Evolutionary conservation across 2,888 invertebrate genomes (phyloP), one percentile per base, ranked within the genome.

Genomic region (Lordiphosa fenestrarum): DNA sequence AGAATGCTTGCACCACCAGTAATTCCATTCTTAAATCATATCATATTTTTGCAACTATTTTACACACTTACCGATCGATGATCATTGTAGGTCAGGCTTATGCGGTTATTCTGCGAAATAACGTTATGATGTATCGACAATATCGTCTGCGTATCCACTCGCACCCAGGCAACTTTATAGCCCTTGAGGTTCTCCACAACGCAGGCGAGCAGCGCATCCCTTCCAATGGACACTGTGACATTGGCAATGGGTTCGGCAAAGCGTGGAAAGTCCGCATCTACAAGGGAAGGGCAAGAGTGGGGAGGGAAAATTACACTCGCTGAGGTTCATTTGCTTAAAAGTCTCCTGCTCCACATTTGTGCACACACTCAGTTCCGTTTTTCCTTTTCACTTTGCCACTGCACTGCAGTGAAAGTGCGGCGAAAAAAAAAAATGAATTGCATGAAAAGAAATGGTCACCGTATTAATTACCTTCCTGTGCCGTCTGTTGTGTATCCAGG

Each of bases 151-250:
- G 96, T 96, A 87, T 97, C 96, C 42, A 97, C 96, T 37, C 96
- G 93, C 10, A 97, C 96, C 97, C 97, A 97, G 68, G 96, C 97
- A 74, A 97, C 96, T 94, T 96, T 95, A 89, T 94, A 96, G 72
- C 93, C 93, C 86, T 94, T 93, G 63, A 97, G 92, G 90, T 96
- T 96, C 90, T 96, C 96, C 56, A 97, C 96, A 77, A 96, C 95
- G 89, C 97, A 97, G 55, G 96, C 95, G 66, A 97, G 91, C 25
- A 96, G 91, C 19, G 96, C 96, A 90, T 97, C 96, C 48, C 95
- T 91, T 25, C 96, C 96, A 51, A 95, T 93, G 40, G 95, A 95
- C 71, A 96, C 96, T 19, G 97, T 97, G 73, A 96, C 95, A 90
- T 97, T 97, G 49, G 95, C 94, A 78, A 97, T 95, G 49, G 95